A percentile compares a stretch with the other conserved stretches of the same genome.
These are phyloP conservation scores for Lagopus muta DNA, from an alignment of 2,113 vertebrate genomes.

Conservation along the genomic window DNA sequence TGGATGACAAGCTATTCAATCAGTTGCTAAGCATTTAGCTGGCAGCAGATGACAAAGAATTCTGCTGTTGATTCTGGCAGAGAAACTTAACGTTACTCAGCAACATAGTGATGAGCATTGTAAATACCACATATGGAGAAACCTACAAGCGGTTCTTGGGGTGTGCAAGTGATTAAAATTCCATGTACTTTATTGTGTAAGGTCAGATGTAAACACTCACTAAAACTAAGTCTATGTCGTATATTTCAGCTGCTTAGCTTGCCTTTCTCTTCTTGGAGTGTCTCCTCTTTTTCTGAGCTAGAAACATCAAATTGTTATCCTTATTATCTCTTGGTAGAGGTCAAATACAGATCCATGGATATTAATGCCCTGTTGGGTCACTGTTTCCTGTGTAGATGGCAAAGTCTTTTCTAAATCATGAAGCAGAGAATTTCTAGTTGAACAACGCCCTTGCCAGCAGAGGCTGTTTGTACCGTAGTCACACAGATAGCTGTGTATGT, in stretches of 20 bases:
- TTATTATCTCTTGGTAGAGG: background rate
- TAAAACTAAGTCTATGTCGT: background rate
- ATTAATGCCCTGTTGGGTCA: background rate
- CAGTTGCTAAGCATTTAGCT: constrained; percentile 32
- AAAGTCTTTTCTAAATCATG: background rate
- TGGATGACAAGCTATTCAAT: constrained; percentile 13
- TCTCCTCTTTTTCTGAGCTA: background rate
- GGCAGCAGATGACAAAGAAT: constrained; percentile 53
- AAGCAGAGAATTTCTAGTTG: background rate
- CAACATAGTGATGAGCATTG: constrained; percentile 25
- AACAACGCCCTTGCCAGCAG: background rate
- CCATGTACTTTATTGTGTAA: constrained; percentile 2
- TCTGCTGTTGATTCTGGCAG: constrained; percentile 53
- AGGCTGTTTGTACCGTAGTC: background rate
- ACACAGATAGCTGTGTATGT: background rate
- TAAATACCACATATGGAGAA: constrained; percentile 37
- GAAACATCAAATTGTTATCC: background rate
- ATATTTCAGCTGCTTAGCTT: background rate
- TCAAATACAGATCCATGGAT: background rate
- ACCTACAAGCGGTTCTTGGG: background rate
- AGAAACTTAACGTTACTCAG: constrained; percentile 25
- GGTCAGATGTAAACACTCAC: constrained; percentile 32
- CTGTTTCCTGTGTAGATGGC: background rate
- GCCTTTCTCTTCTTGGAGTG: background rate
- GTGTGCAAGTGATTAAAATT: constrained; percentile 52